Base-by-base conservation (phyloP, 1,140 invertebrate genomes). In the Zaprionus ornatus region DNA sequence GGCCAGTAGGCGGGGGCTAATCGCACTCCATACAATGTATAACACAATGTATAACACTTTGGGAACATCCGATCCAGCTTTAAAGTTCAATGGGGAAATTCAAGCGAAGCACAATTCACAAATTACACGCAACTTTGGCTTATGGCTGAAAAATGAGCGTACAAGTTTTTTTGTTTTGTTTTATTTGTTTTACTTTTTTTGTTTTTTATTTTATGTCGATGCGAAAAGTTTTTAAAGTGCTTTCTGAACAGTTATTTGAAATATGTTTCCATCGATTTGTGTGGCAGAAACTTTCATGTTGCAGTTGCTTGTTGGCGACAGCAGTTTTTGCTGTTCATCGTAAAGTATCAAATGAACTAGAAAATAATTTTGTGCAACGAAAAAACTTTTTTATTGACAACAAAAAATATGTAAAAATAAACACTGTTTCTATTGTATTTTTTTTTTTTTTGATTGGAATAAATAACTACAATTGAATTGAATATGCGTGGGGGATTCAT, bases 231-330 rank as follows among this genome's bases (percentile, higher is more conserved):
- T 50, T 21, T 50, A 19, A 50, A 50, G 19, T 50, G 45, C 45
- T 50, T 50, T 50, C 23, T 23, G 19, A 50, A 50, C 19, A 50
- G 45, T 50, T 50, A 21, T 50, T 50, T 50, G 45, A 50, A 50
- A 50, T 50, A 23, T 50, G 45, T 50, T 50, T 50, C 19, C 7
- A 50, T 50, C 45, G 45, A 50, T 50, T 50, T 50, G 19, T 21
- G 19, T 3, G 40, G 40, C n/a, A 15, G 17, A 45, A 45, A 45
- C 40, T 45, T 45, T 45, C n/a, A 45, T 45, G 19, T 45, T 45
- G 40, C 40, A 17, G 37, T 40, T 40, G n/a, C 6, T 15, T 45
- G 40, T 9, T 17, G n/a, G 7, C 6, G 37, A 40, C 37, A 40
- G 15, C 37, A 40, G 37, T 40, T 15, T n/a, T 40, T 17, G 4